phyloP scores from a whole-genome alignment of 1,140 invertebrate species.

The Atta texana region DNA sequence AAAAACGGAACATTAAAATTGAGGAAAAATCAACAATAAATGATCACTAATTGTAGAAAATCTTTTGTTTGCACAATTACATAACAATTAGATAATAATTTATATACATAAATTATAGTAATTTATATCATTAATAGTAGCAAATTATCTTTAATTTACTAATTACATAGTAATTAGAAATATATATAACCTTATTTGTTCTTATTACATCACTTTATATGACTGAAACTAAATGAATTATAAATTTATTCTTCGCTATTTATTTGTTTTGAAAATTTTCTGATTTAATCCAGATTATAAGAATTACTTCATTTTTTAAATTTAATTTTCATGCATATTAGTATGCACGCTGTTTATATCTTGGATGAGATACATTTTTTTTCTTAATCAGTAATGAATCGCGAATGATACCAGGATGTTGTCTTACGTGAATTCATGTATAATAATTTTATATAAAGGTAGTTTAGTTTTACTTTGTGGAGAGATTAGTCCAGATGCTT shows the following conservation, averaged over 20 bases:
- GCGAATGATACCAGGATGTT: not conserved
- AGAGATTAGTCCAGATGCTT: not conserved
- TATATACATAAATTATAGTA: not conserved
- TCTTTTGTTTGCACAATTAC: not conserved
- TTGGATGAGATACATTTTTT: not conserved
- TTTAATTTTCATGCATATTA: not conserved
- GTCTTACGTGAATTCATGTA: not conserved
- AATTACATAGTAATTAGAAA: constrained; percentile 14
- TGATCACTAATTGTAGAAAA: not conserved
- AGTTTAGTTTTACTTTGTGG: not conserved
- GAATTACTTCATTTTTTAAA: not conserved
- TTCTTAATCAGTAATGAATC: not conserved
- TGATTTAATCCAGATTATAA: not conserved
- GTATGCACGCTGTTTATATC: not conserved
- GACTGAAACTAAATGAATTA: not conserved
- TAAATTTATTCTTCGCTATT: not conserved
- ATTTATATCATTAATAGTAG: not conserved
- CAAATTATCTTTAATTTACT: too few species aligned
- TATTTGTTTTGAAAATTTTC: not conserved
- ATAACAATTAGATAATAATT: not conserved
- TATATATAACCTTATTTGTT: not conserved
- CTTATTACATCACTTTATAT: not conserved
- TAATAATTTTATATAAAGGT: constrained; percentile 13
- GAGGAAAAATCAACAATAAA: not conserved
- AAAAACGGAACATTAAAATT: not conserved